Evolutionary conservation across 2,888 invertebrate species (phyloP), one percentile per base, ranked within the genome.

Genomic region (Drosophila melanosoma): DNA sequence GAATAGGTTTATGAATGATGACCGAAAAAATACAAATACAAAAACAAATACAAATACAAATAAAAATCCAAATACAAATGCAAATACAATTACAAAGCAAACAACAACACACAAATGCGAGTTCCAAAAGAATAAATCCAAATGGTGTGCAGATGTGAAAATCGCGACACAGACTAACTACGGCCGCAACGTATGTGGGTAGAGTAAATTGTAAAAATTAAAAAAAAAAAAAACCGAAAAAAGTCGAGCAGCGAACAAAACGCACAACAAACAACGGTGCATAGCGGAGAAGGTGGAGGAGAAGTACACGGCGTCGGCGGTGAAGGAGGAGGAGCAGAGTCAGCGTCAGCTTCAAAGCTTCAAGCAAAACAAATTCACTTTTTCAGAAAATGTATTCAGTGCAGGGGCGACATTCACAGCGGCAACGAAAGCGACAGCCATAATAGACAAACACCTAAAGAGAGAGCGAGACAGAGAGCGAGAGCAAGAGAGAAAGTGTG

Each of bases 321-420:
- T 7, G 53, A 20, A 15, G 32, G 20, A 12, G 33, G 48, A 42
- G 63, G 57, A 66, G 53, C 59, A 51, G 42, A 56, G 53, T 23
- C 79, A 60, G 72, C 45, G 45, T 45, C 45, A 82, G 57, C 42
- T 57, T 56, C 15, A 17, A 20, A 57, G 78, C 71, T 82, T 70
- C 33, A 61, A 72, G 80, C 82, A 81, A 77, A 87, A 79, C 81
- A 82, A 88, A 82, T 79, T 89, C 87, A 87, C 79, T 79, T 89
- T 90, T 86, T 84, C 75, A 73, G 66, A 91, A 84, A 89, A 91
- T 91, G 90, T 90, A 87, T 89, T 91, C 92, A 91, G 91, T 91
- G 84, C 90, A 90, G 92, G 90, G 91, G 89, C 90, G 91, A 85
- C 91, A 83, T 84, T 90, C 91, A 89, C 90, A 83, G 87, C 86